Evolutionary conservation across 2,888 invertebrate genomes (phyloP), one percentile per base, ranked within the genome.

Genomic region (Rhorus exstirpatorius): DNA sequence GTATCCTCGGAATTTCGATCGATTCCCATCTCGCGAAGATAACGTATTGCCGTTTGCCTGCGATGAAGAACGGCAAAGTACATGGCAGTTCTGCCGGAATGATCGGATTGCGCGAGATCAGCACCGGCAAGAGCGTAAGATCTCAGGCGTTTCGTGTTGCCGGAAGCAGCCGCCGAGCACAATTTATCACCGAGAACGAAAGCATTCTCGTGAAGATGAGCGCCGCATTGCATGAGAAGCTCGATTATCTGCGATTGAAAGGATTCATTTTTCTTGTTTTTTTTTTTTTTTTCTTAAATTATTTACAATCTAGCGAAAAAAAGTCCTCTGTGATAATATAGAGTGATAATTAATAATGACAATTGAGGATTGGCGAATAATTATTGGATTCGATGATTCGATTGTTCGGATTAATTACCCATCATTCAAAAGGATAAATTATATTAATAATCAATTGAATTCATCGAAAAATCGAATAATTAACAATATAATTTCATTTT

Each of bases 151-250:
- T 90, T 90, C 0, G 95, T 70, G 8, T 95, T 94, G 0, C 96
- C 96, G 8, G 93, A 93, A 1, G 95, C 94, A 0, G 96, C 95
- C 0, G 96, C 96, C 0, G 94, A 88, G 4, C 96, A 96, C 70
- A 97, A 92, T 87, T 96, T 94, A 84, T 96, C 96, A 0, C 96
- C 96, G 0, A 97, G 92, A 0, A 94, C 92, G 31, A 94, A 93
- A 0, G 94, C 93, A 0, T 95, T 94, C 7, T 94, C 94, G 0
- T 95, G 94, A 21, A 97, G 91, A 87, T 96, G 96, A 0, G 97
- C 97, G 0, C 98, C 98, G 86, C 97, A 97, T 86, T 95, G 94
- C 10, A 95, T 93, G 0, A 98, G 93, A 0, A 97, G 85, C 21
- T 94, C 93, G 70, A 98, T 97, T 8, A 96, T 85, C 92, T 93